These are phyloP conservation scores for Hemitrygon akajei DNA, from an alignment of 2,797 vertebrate species.

Conservation along the genomic window DNA sequence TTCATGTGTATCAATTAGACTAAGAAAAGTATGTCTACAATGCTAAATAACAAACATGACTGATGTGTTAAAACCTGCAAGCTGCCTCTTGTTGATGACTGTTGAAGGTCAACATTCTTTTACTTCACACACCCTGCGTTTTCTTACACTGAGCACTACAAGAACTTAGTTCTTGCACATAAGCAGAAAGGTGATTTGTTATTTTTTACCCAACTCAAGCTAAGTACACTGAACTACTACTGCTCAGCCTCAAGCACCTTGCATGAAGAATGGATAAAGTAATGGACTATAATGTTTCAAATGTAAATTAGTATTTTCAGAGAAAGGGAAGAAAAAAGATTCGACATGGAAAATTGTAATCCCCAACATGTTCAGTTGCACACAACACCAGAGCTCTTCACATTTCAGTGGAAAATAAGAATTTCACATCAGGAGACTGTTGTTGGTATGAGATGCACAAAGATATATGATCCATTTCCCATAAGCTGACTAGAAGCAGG, in stretches of 20 bases:
- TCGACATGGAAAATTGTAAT: neutral
- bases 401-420: neutral
- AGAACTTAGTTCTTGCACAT: slow-evolving; percentile 2
- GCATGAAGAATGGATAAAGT: neutral
- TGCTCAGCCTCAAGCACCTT: neutral
- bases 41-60: neutral
- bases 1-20: neutral
- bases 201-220: neutral
- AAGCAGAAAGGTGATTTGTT: neutral
- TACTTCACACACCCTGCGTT: neutral
- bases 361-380: neutral
- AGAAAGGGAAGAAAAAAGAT: neutral
- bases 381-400: neutral
- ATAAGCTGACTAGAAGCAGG: neutral
- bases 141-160: neutral
- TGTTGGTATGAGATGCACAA: neutral
- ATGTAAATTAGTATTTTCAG: neutral
- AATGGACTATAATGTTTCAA: neutral
- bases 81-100: neutral
- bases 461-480: neutral
- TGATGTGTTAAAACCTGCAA: neutral
- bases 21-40: neutral
- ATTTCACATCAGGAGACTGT: neutral
- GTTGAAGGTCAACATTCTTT: neutral
- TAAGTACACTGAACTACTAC: neutral